These are phyloP conservation scores for Halcyon malimbica DNA, from an alignment of 2,113 vertebrate genomes.

Conservation along the genomic window DNA sequence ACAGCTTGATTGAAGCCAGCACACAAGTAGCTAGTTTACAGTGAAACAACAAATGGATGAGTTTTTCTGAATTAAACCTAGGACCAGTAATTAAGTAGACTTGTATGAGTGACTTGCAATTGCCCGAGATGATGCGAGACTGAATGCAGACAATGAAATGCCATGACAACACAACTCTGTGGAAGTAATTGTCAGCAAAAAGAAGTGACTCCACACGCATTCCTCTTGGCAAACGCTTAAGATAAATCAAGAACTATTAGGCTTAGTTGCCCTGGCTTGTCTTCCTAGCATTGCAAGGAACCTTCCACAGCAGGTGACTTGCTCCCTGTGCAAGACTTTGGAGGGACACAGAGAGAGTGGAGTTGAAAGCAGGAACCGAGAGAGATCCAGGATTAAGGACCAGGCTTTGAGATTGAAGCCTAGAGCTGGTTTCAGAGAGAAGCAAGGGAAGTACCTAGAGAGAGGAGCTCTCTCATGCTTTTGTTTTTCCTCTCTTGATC, in stretches of 20 bases:
- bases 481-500: constrained; percentile 24
- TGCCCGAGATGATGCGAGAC: not conserved
- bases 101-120: not conserved
- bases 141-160: not conserved
- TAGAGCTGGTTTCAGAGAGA: not conserved
- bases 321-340: not conserved
- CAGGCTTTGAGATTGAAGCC: not conserved
- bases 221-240: not conserved
- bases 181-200: not conserved
- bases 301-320: not conserved
- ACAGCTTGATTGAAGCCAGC: not conserved
- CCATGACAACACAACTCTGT: not conserved
- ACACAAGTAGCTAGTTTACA: not conserved
- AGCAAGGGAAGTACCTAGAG: not conserved
- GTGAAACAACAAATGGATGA: not conserved
- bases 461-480: not conserved
- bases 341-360: not conserved
- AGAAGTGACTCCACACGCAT: not conserved
- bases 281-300: not conserved
- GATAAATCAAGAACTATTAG: not conserved
- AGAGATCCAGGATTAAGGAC: not conserved
- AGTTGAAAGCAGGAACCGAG: not conserved
- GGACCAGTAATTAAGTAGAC: not conserved
- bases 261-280: not conserved
- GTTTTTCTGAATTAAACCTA: not conserved